Base-by-base conservation (phyloP, 1,140 invertebrate species). In the Zaprionus inermis region DNA sequence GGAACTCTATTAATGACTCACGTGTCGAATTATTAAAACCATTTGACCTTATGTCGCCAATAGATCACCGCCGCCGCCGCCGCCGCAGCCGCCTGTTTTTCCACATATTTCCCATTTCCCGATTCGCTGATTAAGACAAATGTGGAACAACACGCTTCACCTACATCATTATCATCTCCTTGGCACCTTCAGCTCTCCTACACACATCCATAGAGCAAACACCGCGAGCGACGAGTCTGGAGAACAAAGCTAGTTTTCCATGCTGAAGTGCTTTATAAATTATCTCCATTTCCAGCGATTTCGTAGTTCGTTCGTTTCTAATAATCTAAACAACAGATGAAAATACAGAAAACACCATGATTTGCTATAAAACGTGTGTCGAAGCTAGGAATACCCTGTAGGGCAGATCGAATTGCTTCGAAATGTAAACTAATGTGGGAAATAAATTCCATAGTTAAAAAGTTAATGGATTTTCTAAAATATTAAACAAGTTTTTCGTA, bases 181-280 rank as follows among this genome's bases (percentile, higher is more conserved):
- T 34, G 30, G 9, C 54, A 60, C 41, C 11, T 16, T n/a, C n/a
- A n/a, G n/a, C n/a, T n/a, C n/a, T n/a, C n/a, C n/a, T n/a, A n/a
- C n/a, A 44, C 22, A 36, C 5, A 22, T 41, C 12, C 9, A 58
- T 16, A 22, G 16, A 24, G 22, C 22, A 24, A 52, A 34, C 56
- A 16, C 61, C 41, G 22, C 38, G 36, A 12, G 28, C 7, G 14
- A 16, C 46, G n/a, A 14, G n/a, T 41, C 11, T 16, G 16, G 36
- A 54, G 61, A 67, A 60, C 10, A 36, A 49, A 67, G 58, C 44
- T 28, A 59, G 52, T 59, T 63, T 16, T 24, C 36, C 51, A n/a
- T 51, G 58, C 64, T 79, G 79, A 88, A 86, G 79, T 79, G 79
- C 51, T 81, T 82, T 86, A 86, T 86, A 88, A 83, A 88, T 86